A percentile compares a stretch with the other conserved stretches of the same genome.
These are phyloP conservation scores for Spodoptera exigua DNA, from an alignment of 2,888 invertebrate genomes.

Conservation along the genomic window DNA sequence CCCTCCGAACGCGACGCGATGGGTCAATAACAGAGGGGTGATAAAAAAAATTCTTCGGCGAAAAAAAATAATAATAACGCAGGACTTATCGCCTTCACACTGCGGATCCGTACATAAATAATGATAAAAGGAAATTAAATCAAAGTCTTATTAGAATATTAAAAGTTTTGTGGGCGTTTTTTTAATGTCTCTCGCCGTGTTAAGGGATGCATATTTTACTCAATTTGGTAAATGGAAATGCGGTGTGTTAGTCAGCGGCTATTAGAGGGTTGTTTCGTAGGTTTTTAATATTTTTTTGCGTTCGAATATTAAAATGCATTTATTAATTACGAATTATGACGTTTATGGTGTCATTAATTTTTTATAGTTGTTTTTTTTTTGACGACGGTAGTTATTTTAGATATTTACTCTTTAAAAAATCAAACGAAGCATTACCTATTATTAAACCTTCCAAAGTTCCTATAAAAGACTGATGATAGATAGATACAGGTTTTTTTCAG, in stretches of 20 bases:
- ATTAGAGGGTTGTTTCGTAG: conserved; percentile 74
- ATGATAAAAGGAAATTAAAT: conserved; percentile 89
- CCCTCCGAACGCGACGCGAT: conserved; percentile 65
- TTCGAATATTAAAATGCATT: conserved; percentile 69
- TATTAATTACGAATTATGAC: conserved; percentile 73
- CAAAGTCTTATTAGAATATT: conserved; percentile 89
- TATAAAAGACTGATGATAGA: too few relatives aligned
- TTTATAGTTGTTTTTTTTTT: conserved; percentile 19
- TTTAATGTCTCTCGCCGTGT: conserved; percentile 86
- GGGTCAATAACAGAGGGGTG: conserved; percentile 72
- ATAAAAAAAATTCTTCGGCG: conserved; percentile 64
- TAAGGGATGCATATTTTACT: conserved; percentile 87
- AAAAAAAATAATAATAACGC: conserved; percentile 81
- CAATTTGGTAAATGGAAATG: conserved; percentile 86
- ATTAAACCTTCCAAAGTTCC: too few relatives aligned
- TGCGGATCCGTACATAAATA: conserved; percentile 87
- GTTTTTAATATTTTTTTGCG: conserved; percentile 68
- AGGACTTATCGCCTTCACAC: conserved; percentile 84
- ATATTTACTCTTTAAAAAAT: too few relatives aligned
- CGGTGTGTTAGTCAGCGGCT: conserved; percentile 70
- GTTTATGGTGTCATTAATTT: conserved; percentile 62
- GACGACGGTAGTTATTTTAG: too few relatives aligned
- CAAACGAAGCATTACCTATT: too few relatives aligned
- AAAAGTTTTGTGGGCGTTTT: conserved; percentile 86
- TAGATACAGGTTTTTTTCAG: too few relatives aligned